Base-by-base conservation (phyloP, 1,140 invertebrate species). In the Dryas iulia region DNA sequence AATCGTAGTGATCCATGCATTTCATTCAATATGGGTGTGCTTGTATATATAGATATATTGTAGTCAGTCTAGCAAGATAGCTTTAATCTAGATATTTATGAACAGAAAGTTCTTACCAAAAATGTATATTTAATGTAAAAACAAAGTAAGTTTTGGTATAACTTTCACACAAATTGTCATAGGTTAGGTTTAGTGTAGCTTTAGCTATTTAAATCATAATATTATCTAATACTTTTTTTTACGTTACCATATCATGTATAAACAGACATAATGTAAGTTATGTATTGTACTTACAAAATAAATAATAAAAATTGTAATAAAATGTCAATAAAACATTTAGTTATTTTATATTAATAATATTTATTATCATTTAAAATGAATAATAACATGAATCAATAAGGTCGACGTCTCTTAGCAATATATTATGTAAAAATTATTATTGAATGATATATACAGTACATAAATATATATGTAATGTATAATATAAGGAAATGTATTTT, bases 1-100 rank as follows among this genome's bases (percentile, higher is more conserved):
- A 72, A 66, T 68, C 66, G 65, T 59, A 65, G 56, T 72, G 52
- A 53, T 63, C 31, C 24, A 18, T 39, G 58, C 69, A 71, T 71
- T 71, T 71, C 69, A 59, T 71, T 69, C 31, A 33, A 30, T 54
- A 62, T 21, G 52, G 63, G 30, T 60, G 24, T 61, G 69, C 63
- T 58, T 85, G 77, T 82, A 82, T 71, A 83, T 82, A 86, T 78
- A 82, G 75, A 67, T 68, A 35, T 77, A 76, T 77, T 87, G 78
- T 89, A 91, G 89, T 91, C 85, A 89, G 82, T 84, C 76, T 79
- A 76, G 84, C 82, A 79, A 87, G 71, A 87, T 87, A 91, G 89
- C 89, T 91, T 91, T 91, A 91, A 89, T 61, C 77, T 83, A 84
- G 79, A 66, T 78, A 77, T 79, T 76, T 79, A 81, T 81, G 76